Conservation (phyloP, 2,797 vertebrate species). For the Tragelaphus eurycerus region DNA sequence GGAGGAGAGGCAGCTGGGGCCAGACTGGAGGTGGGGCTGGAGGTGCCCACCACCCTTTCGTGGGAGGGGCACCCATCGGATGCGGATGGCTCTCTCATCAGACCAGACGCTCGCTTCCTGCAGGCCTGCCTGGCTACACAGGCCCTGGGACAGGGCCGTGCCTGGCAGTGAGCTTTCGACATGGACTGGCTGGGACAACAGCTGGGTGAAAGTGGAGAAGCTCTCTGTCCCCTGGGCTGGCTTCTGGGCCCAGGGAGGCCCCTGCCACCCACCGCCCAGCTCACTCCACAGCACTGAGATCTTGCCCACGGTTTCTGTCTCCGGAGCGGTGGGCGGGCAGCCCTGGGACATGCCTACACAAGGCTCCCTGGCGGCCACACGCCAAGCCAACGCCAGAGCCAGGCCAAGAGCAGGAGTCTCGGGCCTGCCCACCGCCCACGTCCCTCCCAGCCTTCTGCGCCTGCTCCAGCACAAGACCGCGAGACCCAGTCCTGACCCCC, state of each 20-base stretch:
- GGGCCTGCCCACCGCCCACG: slow-evolving; percentile 60
- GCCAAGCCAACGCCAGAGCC: slow-evolving; percentile 43
- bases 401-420: slow-evolving; percentile 56
- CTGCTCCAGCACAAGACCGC: neutral
- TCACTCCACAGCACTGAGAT: neutral
- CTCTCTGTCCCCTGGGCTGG: neutral
- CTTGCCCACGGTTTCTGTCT: neutral
- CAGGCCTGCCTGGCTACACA: too few relatives aligned
- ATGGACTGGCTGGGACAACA: neutral
- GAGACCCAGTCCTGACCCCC: neutral
- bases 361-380: neutral
- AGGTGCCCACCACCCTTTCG: neutral
- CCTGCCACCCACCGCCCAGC: neutral
- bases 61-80: neutral
- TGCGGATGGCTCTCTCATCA: neutral
- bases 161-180: neutral
- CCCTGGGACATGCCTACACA: slow-evolving; percentile 61
- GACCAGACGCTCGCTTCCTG: too few relatives aligned
- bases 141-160: neutral
- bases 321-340: neutral
- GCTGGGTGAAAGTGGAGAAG: too few relatives aligned
- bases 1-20: neutral
- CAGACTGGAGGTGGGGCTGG: neutral
- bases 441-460: neutral
- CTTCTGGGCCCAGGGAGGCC: neutral